Base-by-base conservation (phyloP, 1,140 invertebrate genomes). In the Micrasema longulum region DNA sequence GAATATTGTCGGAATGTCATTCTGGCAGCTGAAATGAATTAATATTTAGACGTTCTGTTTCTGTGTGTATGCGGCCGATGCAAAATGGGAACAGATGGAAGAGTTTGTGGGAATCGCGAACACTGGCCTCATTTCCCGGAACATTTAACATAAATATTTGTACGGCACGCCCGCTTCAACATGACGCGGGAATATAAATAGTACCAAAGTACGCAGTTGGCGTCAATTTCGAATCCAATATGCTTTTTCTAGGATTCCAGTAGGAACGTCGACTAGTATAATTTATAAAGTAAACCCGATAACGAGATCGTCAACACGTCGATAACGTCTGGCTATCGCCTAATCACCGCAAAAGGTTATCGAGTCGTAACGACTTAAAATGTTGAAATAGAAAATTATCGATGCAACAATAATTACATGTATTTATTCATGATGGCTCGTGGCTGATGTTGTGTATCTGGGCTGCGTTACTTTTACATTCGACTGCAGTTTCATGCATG, bases 141-240 rank as follows among this genome's bases (percentile, higher is more conserved):
- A 14, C 14, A 35, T 57, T 63, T 43, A 63, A 63, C 38, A 23
- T 63, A 63, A 63, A 63, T 63, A 63, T 63, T 63, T 23, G 12
- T 11, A 14, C 14, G 18, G 18, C 36, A 20, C 57, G 57, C 41
- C 38, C 41, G 38, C 57, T 23, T 9, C 36, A 63, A n/a, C 9
- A 52, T 31, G 64, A 67, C 35, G 45, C 23, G 63, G 12, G 43
- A 12, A 5, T 67, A 67, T 52, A 67, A 67, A 67, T 67, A 67
- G 64, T 3, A 22, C 26, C 47, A 41, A 53, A 67, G 64, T 67
- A 67, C 64, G 64, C 64, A 67, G 64, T 67, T 67, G 48, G 64
- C 64, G 48, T 22, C 41, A 67, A 67, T 67, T 67, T 26, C 18
- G 18, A 16, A 67, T n/a, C 64, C 52, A 65, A 52, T 65, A 65